phyloP scores from a whole-genome alignment of 2,113 vertebrate genomes.

The Glaucomys volans region DNA sequence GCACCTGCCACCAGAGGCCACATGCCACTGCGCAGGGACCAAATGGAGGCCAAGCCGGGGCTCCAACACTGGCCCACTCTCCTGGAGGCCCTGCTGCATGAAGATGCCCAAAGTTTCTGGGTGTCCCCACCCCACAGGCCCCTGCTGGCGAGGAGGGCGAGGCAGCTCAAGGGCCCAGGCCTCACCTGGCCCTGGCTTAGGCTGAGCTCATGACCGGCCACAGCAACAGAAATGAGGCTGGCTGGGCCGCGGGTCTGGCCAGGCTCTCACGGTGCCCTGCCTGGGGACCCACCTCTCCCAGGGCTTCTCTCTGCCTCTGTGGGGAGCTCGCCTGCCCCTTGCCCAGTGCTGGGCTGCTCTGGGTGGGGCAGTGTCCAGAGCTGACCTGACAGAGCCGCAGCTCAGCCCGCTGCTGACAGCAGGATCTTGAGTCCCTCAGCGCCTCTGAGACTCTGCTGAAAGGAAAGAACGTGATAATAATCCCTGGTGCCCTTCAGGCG shows the following conservation, averaged over 20 bases:
- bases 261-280: neutral
- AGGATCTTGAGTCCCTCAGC: no score
- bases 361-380: neutral
- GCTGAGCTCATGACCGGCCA: neutral
- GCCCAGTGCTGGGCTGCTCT: neutral
- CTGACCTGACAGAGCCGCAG: neutral
- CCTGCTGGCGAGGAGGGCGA: no score
- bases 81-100: neutral
- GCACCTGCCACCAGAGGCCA: neutral
- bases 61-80: accelerated
- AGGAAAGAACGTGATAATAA: neutral
- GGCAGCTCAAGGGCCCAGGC: neutral
- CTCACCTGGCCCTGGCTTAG: neutral
- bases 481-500: no score
- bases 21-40: neutral
- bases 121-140: no score
- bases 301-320: no score
- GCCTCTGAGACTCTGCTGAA: neutral
- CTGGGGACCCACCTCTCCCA: neutral
- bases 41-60: accelerated
- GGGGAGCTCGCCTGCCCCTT: no score
- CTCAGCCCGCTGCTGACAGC: neutral
- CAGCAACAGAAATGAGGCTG: neutral
- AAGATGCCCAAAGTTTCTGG: no score
- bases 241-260: neutral